Percentiles rank a stretch among this genome's conserved stretches.
These are phyloP conservation scores for Oscheius onirici DNA, from an alignment of 2,888 invertebrate genomes.

Conservation along the genomic window DNA sequence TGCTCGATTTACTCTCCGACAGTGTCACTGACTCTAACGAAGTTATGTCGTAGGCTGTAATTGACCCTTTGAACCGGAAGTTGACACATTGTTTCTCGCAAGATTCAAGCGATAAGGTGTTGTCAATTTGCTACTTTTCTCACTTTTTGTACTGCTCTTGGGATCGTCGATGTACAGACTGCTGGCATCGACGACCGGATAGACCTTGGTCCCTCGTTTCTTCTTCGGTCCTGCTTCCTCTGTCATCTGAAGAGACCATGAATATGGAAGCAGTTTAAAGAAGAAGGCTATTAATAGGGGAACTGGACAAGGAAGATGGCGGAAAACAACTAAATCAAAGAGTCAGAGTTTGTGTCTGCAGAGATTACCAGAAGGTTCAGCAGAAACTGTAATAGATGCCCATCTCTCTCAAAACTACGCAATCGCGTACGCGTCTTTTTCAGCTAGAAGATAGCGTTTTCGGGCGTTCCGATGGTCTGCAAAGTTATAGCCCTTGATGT, in stretches of 20 bases:
- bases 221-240: conserved; percentile 7
- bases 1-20: conserved; percentile 14
- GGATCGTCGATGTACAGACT: conserved; percentile 49
- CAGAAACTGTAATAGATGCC: too few relatives aligned
- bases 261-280: background rate
- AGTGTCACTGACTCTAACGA: conserved; percentile 24
- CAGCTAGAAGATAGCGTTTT: too few relatives aligned
- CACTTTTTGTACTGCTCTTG: conserved; percentile 50
- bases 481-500: too few relatives aligned
- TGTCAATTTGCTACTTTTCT: background rate
- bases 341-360: too few relatives aligned
- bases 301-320: background rate
- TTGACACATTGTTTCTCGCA: too few relatives aligned
- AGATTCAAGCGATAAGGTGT: too few relatives aligned
- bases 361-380: too few relatives aligned
- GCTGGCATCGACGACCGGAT: conserved; percentile 45
- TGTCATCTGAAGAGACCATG: conserved; percentile 22
- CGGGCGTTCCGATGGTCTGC: too few relatives aligned
- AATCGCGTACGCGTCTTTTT: too few relatives aligned
- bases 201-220: conserved; percentile 30
- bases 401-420: too few relatives aligned
- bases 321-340: background rate
- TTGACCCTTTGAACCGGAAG: background rate
- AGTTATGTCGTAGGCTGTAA: conserved; percentile 30
- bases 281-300: background rate